Evolutionary conservation across 2,888 invertebrate species (phyloP), one percentile per base, ranked within the genome.

Genomic region (Drosophila peninsularis): DNA sequence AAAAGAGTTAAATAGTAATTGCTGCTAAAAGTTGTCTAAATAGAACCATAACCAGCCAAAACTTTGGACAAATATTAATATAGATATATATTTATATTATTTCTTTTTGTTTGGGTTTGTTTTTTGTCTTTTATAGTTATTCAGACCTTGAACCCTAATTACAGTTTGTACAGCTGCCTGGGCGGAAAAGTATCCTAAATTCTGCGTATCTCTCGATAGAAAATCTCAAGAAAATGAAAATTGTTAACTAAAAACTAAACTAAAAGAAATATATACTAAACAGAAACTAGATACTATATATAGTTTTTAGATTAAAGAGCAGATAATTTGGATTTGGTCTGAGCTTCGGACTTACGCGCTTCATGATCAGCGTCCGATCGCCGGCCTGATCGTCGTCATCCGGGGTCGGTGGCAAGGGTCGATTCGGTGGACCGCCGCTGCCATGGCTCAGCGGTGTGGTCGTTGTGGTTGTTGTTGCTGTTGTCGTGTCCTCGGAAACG

Each of bases 371-470:
- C 65, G 98, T 98, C 90, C 97, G 95, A 92, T 98, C 98, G 62
- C 96, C 96, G 72, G 94, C 93, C 89, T 94, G 94, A 93, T 96
- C 96, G 92, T 97, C 97, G 91, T 98, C 98, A 92, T 98, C 98
- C 42, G 98, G 98, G 57, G 98, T 98, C 55, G 98, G 98, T 62
- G 98, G 98, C 90, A 98, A 94, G 57, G 98, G 98, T 82, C 98
- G 95, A 91, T 98, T 98, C 70, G 98, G 98, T 82, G 97, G 96
- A 61, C 96, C 95, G 65, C 96, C 95, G 79, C 93, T 93, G 74
- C 92, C 93, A 79, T 91, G 85, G 71, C 83, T 90, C 89, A 85
- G 81, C 69, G 90, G 84, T 65, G 91, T 82, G 62, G 90, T 86
- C 75, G 93, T 92, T 68, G 92, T 79, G 57, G 81, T 84, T 27